Evolutionary conservation across 2,888 invertebrate species (phyloP).

Genomic region (Dolomedes plantarius): DNA sequence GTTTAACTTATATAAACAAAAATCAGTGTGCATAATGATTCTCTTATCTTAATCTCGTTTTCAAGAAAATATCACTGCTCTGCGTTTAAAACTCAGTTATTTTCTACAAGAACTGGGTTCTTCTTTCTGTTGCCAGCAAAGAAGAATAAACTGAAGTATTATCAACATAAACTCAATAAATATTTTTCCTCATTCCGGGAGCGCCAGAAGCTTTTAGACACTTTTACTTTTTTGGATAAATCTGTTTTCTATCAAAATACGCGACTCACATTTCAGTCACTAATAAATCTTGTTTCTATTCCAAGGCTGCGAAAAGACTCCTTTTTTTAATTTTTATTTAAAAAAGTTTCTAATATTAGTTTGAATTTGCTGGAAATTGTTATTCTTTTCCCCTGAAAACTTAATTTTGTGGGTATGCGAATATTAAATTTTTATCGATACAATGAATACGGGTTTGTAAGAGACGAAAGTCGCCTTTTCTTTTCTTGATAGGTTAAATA

Average conservation of each 20-base stretch:
- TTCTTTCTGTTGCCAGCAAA: neutral
- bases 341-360: neutral
- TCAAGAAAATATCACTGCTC: too few species aligned
- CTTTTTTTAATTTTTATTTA: too few species aligned
- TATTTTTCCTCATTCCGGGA: neutral
- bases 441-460: too few species aligned
- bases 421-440: neutral
- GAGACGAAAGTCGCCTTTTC: too few species aligned
- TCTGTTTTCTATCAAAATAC: neutral
- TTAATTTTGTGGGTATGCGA: neutral
- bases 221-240: neutral
- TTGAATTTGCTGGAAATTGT: neutral
- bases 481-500: too few species aligned
- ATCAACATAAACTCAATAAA: neutral
- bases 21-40: too few species aligned
- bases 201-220: neutral
- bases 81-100: too few species aligned
- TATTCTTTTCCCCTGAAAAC: neutral
- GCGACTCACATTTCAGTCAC: neutral
- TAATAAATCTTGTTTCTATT: neutral
- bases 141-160: neutral
- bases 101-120: neutral
- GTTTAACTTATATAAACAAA: too few species aligned
- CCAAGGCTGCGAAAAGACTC: neutral
- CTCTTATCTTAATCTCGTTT: too few species aligned